Evolutionary conservation across 2,113 vertebrate genomes (phyloP).

Genomic region (Oenanthe oenanthe): DNA sequence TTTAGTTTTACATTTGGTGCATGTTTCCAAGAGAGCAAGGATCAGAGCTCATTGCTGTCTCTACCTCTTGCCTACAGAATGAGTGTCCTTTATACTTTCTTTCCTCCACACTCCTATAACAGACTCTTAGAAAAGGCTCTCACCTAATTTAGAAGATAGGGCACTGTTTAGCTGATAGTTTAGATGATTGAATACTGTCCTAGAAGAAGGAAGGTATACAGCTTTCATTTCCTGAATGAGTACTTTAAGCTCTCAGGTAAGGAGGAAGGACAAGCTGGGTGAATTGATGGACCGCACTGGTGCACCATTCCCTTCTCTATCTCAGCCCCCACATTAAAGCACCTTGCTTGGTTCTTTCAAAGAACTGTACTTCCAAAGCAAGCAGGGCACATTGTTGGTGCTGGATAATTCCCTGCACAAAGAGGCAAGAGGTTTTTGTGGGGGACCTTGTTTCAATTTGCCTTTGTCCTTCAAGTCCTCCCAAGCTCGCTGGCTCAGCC

Average conservation of each 20-base stretch:
- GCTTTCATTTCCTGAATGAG: neutral
- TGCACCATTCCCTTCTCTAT: neutral
- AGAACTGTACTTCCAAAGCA: neutral
- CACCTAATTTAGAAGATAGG: neutral
- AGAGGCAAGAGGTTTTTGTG: neutral
- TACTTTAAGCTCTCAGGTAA: neutral
- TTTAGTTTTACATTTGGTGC: neutral
- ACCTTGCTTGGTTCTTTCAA: neutral
- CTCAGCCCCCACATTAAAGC: neutral
- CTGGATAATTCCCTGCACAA: neutral
- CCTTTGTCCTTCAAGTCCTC: neutral
- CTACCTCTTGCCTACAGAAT: neutral
- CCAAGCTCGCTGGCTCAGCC: neutral
- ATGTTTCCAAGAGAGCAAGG: neutral
- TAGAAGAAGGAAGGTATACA: neutral
- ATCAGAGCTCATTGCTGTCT: neutral
- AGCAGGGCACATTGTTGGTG: neutral
- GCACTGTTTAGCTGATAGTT: neutral
- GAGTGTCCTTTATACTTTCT: neutral
- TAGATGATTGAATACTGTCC: neutral
- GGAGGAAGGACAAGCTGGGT: neutral
- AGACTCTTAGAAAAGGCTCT: neutral
- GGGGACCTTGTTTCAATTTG: neutral
- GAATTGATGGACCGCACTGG: neutral
- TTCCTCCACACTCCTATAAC: fast-evolving